Base-by-base conservation (phyloP, 2,888 invertebrate genomes). In the Lapara coniferarum region DNA sequence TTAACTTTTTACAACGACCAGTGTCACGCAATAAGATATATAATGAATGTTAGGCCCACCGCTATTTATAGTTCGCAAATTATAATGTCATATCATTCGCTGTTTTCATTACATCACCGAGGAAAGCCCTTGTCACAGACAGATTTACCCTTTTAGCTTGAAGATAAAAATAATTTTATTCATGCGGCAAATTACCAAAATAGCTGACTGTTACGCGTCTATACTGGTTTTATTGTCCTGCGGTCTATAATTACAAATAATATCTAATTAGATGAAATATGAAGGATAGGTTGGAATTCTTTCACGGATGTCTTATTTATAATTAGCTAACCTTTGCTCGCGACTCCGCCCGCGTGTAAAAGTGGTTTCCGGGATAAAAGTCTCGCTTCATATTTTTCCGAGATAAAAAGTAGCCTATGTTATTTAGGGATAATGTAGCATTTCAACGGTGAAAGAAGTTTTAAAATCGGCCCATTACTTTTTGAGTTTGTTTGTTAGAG, bases 101-200 rank as follows among this genome's bases (percentile, higher is more conserved):
- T 13, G 19, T 19, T 63, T 63, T 63, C 16, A 44, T 46, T 63
- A 49, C 46, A 49, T 49, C 63, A 63, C 63, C 19, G 19, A 63
- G 16, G 12, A 63, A 46, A n/a, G 7, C 19, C 63, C 49, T 13
- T 63, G 63, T 63, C 63, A 19, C 49, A 49, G 13, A 19, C 63
- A 63, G 63, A 63, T 63, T 63, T 63, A 63, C 63, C 63, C 63
- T 63, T 63, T 63, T 63, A 63, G 49, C 49, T 63, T 16, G 19
- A 46, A 49, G 63, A 63, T 63, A 63, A 63, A 46, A 49, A 63
- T 63, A 63, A 49, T 14, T 16, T 63, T 49, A 63, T 63, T 46
- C 63, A 16, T 63, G 57, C 30, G 57, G 14, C 37, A 30, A 57
- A 49, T 49, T 46, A 49, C 49, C 19, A 8, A 63, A 63, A 63